phyloP scores from a whole-genome alignment of 2,797 vertebrate genomes.

The Pangasius krempfi region DNA sequence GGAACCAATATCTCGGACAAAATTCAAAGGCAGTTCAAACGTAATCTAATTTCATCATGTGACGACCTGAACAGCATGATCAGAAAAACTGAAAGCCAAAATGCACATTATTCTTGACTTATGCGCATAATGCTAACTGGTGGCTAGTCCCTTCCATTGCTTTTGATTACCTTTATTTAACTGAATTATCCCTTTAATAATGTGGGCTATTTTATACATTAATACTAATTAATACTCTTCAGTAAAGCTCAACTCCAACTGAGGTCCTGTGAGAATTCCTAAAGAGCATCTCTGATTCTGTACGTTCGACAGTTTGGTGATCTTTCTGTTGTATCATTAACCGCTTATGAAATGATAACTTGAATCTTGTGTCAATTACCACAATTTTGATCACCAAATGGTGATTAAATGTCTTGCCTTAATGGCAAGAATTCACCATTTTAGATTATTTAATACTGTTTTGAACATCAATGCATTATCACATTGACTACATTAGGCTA shows the following conservation, averaged over 20 bases:
- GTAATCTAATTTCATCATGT: neutral
- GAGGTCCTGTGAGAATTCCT: neutral
- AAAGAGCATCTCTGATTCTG: neutral
- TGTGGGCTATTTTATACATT: neutral
- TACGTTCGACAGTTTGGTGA: neutral
- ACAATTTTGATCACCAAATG: neutral
- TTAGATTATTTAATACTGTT: neutral
- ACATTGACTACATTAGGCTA: neutral
- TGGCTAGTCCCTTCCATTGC: neutral
- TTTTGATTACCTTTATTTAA: neutral
- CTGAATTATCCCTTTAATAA: neutral
- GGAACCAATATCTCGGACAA: neutral
- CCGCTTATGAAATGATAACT: neutral
- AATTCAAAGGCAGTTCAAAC: neutral
- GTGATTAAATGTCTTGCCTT: neutral
- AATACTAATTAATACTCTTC: neutral
- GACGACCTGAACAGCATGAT: constrained; percentile 13
- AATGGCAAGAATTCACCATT: neutral
- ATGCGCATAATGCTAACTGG: neutral
- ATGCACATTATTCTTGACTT: neutral
- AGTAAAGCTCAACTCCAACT: neutral
- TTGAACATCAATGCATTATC: too few species aligned
- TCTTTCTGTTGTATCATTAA: neutral
- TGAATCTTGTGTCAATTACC: neutral
- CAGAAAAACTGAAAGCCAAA: neutral